Evolutionary conservation across 37 sponge, comb jelly and placozoan genomes (phyloP), one percentile per base, ranked within the genome.

Genomic region (Spongia lamella): DNA sequence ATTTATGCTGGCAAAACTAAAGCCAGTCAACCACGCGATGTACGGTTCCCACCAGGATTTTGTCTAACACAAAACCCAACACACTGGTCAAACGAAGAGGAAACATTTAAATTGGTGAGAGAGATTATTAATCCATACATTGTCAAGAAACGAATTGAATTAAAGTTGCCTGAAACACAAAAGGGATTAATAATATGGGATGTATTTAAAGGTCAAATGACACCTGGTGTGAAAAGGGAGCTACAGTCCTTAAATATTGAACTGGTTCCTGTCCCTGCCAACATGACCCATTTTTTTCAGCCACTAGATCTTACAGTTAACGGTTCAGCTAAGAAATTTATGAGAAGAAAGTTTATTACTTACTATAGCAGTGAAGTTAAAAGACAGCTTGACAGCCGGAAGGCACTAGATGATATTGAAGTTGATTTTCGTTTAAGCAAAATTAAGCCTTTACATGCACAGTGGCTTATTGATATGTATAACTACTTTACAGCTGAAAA

Each of bases 381-480:
- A 67, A 2, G 35, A 19, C 68, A 66, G 35, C 69, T 78, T 53
- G 58, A 78, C 24, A 67, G 61, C 67, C 69, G 79, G 11, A 67
- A 47, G 39, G 47, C 38, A 43, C 53, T 79, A 38, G 71, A 69
- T 7, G 70, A 69, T 70, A 70, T 69, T n/a, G 59, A 58, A 27
- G 80, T 68, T 11, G 62, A 79, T 33, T 49, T 68, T 68, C 51
- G 52, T 34, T 63, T 79, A 16, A 67, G 61, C 34, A 49, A 38
- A 43, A 67, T 79, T 19, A 79, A 79, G 60, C 80, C 80, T 14
- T 40, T 79, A 2, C 80, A 79, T 69, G 80, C 72, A 47, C 63
- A 79, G 72, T 69, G 80, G 80, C 62, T 70, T 1, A 63, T 79
- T 11, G 40, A 32, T 49, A 68, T 69, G 69, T 79, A 79, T 70